phyloP scores from a whole-genome alignment of 2,888 invertebrate genomes.

The Myopa tessellatipennis region DNA sequence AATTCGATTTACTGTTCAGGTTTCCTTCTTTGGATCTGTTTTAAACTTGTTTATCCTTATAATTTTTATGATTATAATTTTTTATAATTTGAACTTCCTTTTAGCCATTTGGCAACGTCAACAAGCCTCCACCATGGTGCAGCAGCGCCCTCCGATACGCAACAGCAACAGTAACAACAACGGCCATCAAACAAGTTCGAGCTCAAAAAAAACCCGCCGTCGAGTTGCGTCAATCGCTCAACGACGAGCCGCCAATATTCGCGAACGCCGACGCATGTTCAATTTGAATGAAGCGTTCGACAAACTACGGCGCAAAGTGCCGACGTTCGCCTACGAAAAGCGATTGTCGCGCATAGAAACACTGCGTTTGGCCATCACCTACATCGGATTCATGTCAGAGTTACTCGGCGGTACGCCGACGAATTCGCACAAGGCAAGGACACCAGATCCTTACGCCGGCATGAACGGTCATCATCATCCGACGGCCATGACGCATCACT shows the following conservation, averaged over 20 bases:
- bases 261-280: conserved; percentile 93
- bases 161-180: conserved; percentile 14
- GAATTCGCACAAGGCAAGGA: conserved; percentile 64
- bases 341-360: conserved; percentile 95
- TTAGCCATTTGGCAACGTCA: conserved; percentile 71
- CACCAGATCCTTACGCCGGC: conserved; percentile 62
- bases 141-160: conserved; percentile 58
- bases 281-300: conserved; percentile 97
- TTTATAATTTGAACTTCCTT: neutral
- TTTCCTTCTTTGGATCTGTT: too few species aligned
- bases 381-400: conserved; percentile 97
- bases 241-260: conserved; percentile 90
- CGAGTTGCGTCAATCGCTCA: conserved; percentile 92
- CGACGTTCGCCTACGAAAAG: conserved; percentile 97
- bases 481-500: conserved; percentile 60
- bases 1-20: too few species aligned
- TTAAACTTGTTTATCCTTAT: too few species aligned
- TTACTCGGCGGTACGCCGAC: conserved; percentile 77
- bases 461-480: conserved; percentile 65
- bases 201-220: conserved; percentile 82
- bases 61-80: neutral
- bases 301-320: conserved; percentile 88
- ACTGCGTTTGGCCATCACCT: conserved; percentile 91
- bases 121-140: conserved; percentile 70
- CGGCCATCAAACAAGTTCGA: conserved; percentile 35